Conservation (phyloP, 2,888 invertebrate species). For the Monoplex corrugatus region DNA sequence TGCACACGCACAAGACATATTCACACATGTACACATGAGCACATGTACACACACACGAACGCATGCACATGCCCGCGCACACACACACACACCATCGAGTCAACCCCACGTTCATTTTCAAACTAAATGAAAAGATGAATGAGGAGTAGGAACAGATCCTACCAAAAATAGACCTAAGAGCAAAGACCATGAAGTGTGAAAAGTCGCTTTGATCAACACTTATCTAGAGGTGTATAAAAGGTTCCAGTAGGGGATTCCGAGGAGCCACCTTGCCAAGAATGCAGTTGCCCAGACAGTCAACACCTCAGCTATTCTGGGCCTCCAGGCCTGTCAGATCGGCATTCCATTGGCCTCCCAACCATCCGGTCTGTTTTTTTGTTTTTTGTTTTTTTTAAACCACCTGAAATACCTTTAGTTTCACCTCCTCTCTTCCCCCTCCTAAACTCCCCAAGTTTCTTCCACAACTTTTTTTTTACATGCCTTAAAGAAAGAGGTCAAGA, state of each 20-base stretch:
- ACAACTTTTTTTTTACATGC: neutral
- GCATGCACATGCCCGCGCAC: too few species aligned
- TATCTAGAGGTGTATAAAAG: neutral
- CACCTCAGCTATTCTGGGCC: conserved; percentile 19
- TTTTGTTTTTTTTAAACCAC: neutral
- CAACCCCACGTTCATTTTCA: too few species aligned
- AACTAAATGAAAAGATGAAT: too few species aligned
- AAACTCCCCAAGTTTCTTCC: neutral
- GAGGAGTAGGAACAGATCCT: too few species aligned
- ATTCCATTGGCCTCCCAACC: neutral
- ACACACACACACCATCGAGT: too few species aligned
- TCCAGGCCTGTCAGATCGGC: neutral
- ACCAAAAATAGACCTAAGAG: too few species aligned
- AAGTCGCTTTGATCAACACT: conserved; percentile 23
- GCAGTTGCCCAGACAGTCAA: conserved; percentile 20
- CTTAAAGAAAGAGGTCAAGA: neutral
- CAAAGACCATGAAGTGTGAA: too few species aligned
- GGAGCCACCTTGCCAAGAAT: conserved; percentile 9
- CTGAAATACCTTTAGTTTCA: neutral
- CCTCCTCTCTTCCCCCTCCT: neutral
- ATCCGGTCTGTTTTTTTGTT: neutral
- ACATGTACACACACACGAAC: too few species aligned
- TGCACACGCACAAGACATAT: too few species aligned
- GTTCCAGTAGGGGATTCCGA: neutral
- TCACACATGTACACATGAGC: too few species aligned